phyloP scores from a whole-genome alignment of 2,113 vertebrate species.

The Herpailurus yagouaroundi region DNA sequence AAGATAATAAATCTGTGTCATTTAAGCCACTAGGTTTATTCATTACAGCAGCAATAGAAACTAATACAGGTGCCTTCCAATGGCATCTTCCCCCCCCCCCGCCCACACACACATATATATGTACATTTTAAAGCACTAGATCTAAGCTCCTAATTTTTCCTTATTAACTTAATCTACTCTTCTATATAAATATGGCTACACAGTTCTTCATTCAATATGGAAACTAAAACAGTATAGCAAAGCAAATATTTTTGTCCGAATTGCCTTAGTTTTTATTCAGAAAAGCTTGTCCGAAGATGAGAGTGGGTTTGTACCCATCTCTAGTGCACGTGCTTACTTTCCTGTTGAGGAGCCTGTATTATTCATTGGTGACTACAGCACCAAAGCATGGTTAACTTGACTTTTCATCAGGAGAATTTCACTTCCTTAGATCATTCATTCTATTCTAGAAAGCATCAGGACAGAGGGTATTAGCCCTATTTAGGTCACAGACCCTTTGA shows the following conservation, averaged over 20 bases:
- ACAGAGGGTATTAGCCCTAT: background rate
- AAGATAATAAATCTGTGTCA: background rate
- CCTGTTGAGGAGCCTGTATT: background rate
- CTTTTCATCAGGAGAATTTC: constrained; percentile 1
- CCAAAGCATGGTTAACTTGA: background rate
- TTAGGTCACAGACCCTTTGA: background rate
- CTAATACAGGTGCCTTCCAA: background rate
- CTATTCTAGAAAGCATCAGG: background rate
- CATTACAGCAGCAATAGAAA: background rate
- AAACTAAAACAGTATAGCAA: constrained; percentile 21
- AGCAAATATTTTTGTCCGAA: background rate
- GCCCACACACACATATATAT: background rate
- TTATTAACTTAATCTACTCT: background rate
- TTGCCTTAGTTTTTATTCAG: constrained; percentile 48
- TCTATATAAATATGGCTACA: background rate
- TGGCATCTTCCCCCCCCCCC: background rate
- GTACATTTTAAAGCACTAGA: background rate
- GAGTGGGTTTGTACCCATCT: background rate
- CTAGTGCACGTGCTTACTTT: background rate
- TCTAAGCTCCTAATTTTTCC: constrained; percentile 4
- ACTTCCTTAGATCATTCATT: background rate
- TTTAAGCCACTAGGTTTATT: background rate
- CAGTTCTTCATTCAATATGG: background rate
- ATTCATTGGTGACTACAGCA: background rate
- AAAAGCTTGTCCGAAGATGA: background rate